Evolutionary conservation across 2,888 invertebrate genomes (phyloP).

Genomic region (Caenorhabditis imperialis): DNA sequence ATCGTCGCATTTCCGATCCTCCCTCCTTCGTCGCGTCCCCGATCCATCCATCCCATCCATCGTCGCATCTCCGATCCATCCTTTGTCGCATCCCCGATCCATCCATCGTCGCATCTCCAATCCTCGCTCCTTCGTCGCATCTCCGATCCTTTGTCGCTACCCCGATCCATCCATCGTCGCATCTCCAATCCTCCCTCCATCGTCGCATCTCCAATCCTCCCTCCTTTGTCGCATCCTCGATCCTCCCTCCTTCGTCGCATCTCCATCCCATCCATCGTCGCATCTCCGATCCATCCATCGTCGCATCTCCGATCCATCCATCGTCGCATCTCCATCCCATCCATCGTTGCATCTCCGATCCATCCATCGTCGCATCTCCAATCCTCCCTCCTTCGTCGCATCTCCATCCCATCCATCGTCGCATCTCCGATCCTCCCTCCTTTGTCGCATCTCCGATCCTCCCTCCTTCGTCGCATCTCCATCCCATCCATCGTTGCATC

Average conservation of each 20-base stretch:
- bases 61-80: not conserved
- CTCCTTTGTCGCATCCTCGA: not conserved
- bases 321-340: too few relatives aligned
- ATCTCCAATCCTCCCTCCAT: not conserved
- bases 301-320: too few relatives aligned
- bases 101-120: not conserved
- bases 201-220: not conserved
- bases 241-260: not conserved
- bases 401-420: too few relatives aligned
- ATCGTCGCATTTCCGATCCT: constrained; percentile 6
- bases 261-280: not conserved
- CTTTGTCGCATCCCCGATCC: not conserved
- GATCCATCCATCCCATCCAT: not conserved
- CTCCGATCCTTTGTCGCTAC: not conserved
- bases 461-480: too few relatives aligned
- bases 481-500: too few relatives aligned
- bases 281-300: too few relatives aligned
- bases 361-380: too few relatives aligned
- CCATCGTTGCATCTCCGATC: too few relatives aligned
- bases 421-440: too few relatives aligned
- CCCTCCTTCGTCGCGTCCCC: not conserved
- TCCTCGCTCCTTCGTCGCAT: not conserved
- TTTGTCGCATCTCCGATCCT: too few relatives aligned
- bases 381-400: too few relatives aligned
- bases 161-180: not conserved